These are phyloP conservation scores for Calameuta filiformis DNA, from an alignment of 2,888 invertebrate species.

Conservation along the genomic window DNA sequence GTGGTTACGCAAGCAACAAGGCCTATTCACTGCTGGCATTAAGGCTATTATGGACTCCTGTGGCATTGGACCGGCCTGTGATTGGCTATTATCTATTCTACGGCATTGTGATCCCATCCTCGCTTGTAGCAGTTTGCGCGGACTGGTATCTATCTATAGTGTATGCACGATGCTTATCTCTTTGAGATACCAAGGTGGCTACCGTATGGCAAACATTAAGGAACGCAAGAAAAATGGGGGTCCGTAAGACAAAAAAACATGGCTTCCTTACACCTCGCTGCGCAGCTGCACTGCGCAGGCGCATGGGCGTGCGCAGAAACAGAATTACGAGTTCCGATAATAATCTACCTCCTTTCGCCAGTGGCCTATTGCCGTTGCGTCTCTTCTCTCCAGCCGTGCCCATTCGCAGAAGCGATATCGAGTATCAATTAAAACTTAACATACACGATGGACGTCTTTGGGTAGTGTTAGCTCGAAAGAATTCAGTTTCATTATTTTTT, in stretches of 20 bases:
- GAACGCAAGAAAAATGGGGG: not conserved
- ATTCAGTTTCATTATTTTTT: not conserved
- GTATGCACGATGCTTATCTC: not conserved
- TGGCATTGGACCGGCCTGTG: constrained; percentile 43
- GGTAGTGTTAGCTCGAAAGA: not conserved
- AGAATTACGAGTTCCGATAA: constrained; percentile 19
- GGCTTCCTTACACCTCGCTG: not conserved
- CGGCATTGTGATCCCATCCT: constrained; percentile 31
- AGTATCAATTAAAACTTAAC: constrained; percentile 37
- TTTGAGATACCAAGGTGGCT: not conserved
- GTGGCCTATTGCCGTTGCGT: not conserved
- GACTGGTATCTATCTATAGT: not conserved
- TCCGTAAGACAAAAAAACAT: not conserved
- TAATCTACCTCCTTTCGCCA: not conserved
- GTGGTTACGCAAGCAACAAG: constrained; percentile 51
- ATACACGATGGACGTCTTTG: not conserved
- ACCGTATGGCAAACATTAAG: not conserved
- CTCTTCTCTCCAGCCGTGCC: not conserved
- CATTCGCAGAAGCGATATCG: constrained; percentile 43
- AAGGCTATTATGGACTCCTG: constrained; percentile 45
- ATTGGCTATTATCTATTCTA: constrained; percentile 54
- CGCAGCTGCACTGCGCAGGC: not conserved
- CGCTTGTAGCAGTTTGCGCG: not conserved
- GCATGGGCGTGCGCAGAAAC: not conserved
- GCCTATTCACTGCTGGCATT: constrained; percentile 51